Evolutionary conservation across 2,888 invertebrate genomes (phyloP).

Genomic region (Xestia xanthographa): DNA sequence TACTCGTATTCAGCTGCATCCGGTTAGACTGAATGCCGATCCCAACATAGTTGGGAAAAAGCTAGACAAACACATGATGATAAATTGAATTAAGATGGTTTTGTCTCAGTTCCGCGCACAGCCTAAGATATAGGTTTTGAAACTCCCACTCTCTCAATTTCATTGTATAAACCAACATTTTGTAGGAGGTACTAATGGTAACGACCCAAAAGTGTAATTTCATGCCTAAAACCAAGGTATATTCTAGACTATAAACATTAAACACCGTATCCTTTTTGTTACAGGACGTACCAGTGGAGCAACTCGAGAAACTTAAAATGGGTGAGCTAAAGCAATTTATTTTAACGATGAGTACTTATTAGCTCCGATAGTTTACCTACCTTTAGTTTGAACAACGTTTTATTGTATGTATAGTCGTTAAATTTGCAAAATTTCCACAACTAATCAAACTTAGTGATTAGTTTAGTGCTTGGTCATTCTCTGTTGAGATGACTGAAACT

Average conservation of each 20-base stretch:
- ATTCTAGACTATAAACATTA: conserved; percentile 7
- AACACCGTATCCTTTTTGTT: conserved; percentile 69
- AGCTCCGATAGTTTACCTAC: no score
- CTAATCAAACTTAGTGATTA: no score
- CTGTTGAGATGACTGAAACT: neutral
- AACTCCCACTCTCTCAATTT: neutral
- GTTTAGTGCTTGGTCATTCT: no score
- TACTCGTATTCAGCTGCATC: no score
- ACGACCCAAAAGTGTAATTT: conserved; percentile 21
- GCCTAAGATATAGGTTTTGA: neutral
- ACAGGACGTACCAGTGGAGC: conserved; percentile 86
- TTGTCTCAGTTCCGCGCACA: neutral
- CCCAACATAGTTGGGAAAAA: no score
- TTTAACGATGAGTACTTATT: neutral
- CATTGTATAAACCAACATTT: conserved; percentile 5
- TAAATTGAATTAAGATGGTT: neutral
- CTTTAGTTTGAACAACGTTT: no score
- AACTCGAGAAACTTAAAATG: conserved; percentile 85
- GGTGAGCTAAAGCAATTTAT: conserved; percentile 72
- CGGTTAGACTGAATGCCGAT: no score
- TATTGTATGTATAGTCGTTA: no score
- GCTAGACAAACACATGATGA: no score
- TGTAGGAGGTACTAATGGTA: neutral
- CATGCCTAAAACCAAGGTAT: neutral
- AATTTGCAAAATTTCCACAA: no score